Conservation (phyloP, 1,140 invertebrate genomes). For the Dolichoris vasculosae region DNA sequence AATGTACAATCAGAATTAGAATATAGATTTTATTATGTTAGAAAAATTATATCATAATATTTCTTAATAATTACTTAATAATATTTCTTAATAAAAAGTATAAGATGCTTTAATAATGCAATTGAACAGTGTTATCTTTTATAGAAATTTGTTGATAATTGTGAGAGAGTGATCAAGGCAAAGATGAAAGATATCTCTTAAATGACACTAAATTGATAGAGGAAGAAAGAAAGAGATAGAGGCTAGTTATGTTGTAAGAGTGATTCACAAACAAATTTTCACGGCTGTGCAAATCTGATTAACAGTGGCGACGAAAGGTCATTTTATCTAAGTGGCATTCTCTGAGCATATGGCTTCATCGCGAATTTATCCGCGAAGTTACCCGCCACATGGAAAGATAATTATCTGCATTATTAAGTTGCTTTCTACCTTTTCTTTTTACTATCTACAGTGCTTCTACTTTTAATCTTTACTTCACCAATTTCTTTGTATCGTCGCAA, state of each 20-base stretch:
- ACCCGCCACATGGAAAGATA: conserved; percentile 55
- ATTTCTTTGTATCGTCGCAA: not conserved
- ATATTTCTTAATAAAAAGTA: not conserved
- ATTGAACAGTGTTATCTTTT: not conserved
- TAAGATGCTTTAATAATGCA: not conserved
- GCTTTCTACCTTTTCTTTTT: conserved; percentile 26
- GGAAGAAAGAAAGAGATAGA: not conserved
- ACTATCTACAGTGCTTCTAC: not conserved
- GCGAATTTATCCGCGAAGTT: conserved; percentile 58
- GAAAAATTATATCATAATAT: no score
- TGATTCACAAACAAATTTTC: conserved; percentile 62
- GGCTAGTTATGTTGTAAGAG: not conserved
- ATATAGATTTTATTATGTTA: no score
- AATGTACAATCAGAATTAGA: no score
- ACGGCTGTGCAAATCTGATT: conserved; percentile 61
- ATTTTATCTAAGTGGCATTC: conserved; percentile 57
- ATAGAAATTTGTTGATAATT: conserved; percentile 42
- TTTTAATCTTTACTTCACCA: not conserved
- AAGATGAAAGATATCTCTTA: not conserved
- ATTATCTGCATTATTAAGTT: conserved; percentile 60
- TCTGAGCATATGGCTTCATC: conserved; percentile 10
- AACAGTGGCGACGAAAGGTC: conserved; percentile 23
- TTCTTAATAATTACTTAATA: not conserved
- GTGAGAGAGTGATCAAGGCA: conserved; percentile 34
- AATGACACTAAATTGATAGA: conserved; percentile 10